Evolutionary conservation across 2,888 invertebrate species (phyloP), one percentile per base, ranked within the genome.

Genomic region (Sturmia bella): DNA sequence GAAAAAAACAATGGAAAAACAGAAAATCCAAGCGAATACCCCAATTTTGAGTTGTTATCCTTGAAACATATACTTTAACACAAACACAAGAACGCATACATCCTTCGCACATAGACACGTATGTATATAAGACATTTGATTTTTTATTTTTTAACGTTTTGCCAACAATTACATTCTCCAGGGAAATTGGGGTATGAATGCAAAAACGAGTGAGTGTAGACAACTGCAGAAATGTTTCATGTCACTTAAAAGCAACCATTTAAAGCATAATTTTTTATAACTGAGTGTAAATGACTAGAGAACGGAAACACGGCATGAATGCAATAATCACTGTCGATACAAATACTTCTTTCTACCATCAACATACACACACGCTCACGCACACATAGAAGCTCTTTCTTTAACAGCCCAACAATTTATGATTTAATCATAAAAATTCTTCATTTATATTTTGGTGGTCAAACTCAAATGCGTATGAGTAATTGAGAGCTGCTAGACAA

Each of bases 21-120:
- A 15, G 15, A 52, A 39, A 48, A 43, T 63, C 7, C 41, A 73
- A 77, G 54, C 78, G 70, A 70, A 39, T 78, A 82, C 61, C 74
- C 70, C 78, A 78, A 78, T 78, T 78, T 75, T 74, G 61, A 66
- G 66, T 70, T 70, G 78, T 75, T 82, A 82, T 82, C 82, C 82
- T 82, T 82, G 82, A 82, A 82, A 82, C 77, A 41, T 73, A 72
- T 13, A 24, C 17, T 6, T 21, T 41, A 17, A 63, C 39, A 66
- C 15, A 63, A 24, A 13, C 59, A 64, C 24, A 21, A 11, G n/a
- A n/a, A 27, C 27, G 2, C 11, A 32, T 43, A 11, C 9, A 4
- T 64, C 45, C 15, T 43, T 3, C 6, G 6, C 6, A 32, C 32
- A 32, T 7, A 32, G 7, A 32, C 7, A 32, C 27, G 3, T 27